Percentiles rank a stretch among this genome's conserved stretches.
Conservation (phyloP, 2,888 invertebrate species). For the Pimpla rufipes region DNA sequence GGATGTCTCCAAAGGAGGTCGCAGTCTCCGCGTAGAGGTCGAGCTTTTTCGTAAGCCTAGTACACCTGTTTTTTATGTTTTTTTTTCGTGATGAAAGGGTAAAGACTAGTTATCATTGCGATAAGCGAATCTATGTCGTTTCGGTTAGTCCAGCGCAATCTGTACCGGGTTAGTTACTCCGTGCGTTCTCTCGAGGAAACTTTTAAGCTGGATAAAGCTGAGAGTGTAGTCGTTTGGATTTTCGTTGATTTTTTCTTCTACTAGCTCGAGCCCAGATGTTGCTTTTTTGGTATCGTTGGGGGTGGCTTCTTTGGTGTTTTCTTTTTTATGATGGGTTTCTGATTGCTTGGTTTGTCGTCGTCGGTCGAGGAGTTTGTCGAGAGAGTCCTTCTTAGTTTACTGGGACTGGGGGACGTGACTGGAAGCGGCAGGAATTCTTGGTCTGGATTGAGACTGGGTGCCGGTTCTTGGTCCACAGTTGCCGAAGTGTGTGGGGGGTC, state of each 20-base stretch:
- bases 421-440: not conserved
- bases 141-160: conserved; percentile 18
- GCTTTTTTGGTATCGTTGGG: not conserved
- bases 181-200: conserved; percentile 26
- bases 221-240: conserved; percentile 1
- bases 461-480: not conserved
- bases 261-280: not conserved
- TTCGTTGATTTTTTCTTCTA: conserved; percentile 17
- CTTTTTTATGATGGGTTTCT: conserved; percentile 6
- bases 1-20: not conserved
- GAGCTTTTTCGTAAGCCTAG: conserved; percentile 15
- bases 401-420: not conserved
- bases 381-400: not conserved
- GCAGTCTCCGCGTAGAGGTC: not conserved
- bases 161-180: not conserved
- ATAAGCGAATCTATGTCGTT: not conserved
- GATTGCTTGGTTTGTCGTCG: conserved; percentile 5
- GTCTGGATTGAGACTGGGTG: not conserved
- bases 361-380: not conserved
- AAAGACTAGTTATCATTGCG: conserved; percentile 14
- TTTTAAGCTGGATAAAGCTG: conserved; percentile 11
- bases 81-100: not conserved
- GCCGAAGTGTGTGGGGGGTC: not conserved
- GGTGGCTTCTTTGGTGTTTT: not conserved
- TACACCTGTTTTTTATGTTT: conserved; percentile 12